phyloP scores from a whole-genome alignment of 2,797 vertebrate species.

The Arrhamphus sclerolepis region DNA sequence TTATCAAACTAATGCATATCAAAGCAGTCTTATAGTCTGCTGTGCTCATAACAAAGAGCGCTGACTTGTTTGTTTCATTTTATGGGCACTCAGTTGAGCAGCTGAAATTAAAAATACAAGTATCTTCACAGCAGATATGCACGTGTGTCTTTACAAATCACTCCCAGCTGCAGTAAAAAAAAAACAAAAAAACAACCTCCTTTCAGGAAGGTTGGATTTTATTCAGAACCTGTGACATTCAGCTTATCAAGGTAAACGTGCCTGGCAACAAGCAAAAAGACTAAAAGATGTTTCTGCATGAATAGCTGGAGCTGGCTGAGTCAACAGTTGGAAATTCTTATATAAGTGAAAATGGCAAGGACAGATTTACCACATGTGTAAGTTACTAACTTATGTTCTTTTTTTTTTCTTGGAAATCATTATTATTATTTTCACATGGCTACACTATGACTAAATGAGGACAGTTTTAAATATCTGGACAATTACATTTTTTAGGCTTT shows the following conservation, averaged over 20 bases:
- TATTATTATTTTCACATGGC: too few relatives aligned
- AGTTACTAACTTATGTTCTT: too few relatives aligned
- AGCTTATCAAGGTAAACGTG: constrained; percentile 34
- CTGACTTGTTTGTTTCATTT: constrained; percentile 63
- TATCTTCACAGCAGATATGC: constrained; percentile 41
- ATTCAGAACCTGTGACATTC: constrained; percentile 39
- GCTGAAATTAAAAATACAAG: constrained; percentile 64
- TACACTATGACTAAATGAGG: too few relatives aligned
- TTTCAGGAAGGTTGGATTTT: constrained; percentile 60
- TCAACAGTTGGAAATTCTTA: constrained; percentile 13
- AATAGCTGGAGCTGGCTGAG: constrained; percentile 19
- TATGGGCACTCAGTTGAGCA: constrained; percentile 60
- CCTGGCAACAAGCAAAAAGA: constrained; percentile 12
- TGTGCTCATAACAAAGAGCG: constrained; percentile 57
- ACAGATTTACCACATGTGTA: background rate
- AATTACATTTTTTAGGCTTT: too few relatives aligned
- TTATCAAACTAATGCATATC: constrained; percentile 75
- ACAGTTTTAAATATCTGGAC: too few relatives aligned
- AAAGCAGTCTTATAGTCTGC: constrained; percentile 49
- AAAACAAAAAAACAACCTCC: too few relatives aligned
- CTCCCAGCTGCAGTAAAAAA: constrained; percentile 49
- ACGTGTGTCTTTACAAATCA: constrained; percentile 50
- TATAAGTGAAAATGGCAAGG: background rate
- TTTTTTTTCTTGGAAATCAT: too few relatives aligned
- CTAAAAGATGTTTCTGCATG: constrained; percentile 13